Conservation (phyloP, 2,797 vertebrate species). For the Hylomyscus alleni region DNA sequence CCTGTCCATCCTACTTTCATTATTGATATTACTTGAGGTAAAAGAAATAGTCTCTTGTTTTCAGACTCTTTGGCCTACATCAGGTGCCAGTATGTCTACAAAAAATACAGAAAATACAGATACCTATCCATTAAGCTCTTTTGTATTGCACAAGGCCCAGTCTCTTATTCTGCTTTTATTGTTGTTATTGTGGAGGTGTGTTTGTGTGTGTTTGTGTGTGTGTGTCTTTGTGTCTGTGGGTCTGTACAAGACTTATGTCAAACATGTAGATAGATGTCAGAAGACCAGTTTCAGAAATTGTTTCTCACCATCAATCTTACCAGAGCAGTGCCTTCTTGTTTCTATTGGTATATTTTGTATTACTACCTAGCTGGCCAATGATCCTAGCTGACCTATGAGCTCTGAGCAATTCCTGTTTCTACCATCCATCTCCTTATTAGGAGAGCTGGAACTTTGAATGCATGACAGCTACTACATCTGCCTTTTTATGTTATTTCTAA, state of each 20-base stretch:
- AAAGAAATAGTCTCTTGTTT: neutral
- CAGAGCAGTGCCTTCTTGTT: neutral
- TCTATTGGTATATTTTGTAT: neutral
- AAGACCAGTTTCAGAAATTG: neutral
- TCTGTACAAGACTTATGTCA: neutral
- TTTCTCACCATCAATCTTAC: neutral
- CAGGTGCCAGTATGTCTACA: neutral
- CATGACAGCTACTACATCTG: neutral
- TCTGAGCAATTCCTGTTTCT: neutral
- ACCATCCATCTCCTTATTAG: too few relatives aligned
- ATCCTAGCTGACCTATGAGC: neutral
- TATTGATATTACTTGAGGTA: neutral
- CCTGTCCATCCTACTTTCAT: neutral
- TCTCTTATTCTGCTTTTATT: neutral
- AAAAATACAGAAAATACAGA: neutral
- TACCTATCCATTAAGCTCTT: neutral
- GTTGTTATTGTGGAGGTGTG: neutral
- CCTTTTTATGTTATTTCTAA: neutral
- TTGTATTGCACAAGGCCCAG: neutral
- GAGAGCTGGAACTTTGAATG: neutral
- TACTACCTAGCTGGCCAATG: neutral
- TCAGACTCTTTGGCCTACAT: neutral
- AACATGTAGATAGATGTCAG: neutral
- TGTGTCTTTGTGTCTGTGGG: too few relatives aligned
- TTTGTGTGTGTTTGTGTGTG: too few relatives aligned